phyloP scores from a whole-genome alignment of 2,797 vertebrate genomes.

The Crossoptilon crossoptilon region DNA sequence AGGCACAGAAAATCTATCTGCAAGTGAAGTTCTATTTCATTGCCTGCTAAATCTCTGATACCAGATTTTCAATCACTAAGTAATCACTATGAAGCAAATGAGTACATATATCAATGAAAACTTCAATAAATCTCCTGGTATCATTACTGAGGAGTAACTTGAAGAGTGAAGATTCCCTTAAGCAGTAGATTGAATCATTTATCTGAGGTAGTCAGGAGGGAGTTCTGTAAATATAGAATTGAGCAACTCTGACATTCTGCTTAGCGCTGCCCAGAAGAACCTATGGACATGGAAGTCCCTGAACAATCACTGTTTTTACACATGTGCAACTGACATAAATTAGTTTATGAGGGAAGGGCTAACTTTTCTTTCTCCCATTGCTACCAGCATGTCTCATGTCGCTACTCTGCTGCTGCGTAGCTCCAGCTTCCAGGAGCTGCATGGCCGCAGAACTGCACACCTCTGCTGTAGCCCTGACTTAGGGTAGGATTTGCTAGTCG shows the following conservation, averaged over 20 bases:
- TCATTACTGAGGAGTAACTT: neutral
- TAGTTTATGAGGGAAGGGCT: neutral
- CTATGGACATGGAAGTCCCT: fast-evolving
- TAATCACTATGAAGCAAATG: neutral
- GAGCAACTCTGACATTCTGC: neutral
- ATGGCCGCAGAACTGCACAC: neutral
- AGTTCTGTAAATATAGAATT: neutral
- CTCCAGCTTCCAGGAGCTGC: neutral
- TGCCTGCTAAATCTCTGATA: neutral
- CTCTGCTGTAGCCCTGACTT: neutral
- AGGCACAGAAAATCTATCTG: neutral
- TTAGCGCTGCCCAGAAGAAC: neutral
- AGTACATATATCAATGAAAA: neutral
- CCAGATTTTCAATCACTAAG: neutral
- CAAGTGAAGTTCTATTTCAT: neutral
- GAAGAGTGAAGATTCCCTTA: neutral
- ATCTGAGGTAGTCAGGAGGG: neutral
- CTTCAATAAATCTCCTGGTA: neutral
- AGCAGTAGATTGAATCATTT: neutral
- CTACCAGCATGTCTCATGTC: neutral
- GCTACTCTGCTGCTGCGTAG: fast-evolving
- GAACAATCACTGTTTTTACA: neutral
- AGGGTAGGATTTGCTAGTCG: neutral
- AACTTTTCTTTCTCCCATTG: neutral
- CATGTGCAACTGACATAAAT: neutral